Conservation (phyloP, 2,888 invertebrate species). For the Myopa testacea region DNA sequence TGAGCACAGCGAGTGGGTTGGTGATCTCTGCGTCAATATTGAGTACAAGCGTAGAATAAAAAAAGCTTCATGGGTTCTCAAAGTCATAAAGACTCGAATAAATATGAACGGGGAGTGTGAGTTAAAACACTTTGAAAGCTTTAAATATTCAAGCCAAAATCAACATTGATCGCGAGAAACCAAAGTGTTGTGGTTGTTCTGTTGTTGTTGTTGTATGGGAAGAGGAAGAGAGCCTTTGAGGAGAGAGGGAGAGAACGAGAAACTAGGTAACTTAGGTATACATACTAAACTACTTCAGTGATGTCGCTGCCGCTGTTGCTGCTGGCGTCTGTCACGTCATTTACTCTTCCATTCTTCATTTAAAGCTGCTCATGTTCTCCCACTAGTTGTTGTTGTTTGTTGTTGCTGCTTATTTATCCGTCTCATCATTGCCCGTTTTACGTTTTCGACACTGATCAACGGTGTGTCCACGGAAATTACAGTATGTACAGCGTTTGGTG, state of each 20-base stretch:
- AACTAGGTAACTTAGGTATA: not conserved
- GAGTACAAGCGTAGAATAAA: not conserved
- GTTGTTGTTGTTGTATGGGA: not conserved
- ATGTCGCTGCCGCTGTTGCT: conserved; percentile 1
- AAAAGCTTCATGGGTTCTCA: not conserved
- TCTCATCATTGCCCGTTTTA: conserved; percentile 26
- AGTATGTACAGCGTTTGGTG: conserved; percentile 59
- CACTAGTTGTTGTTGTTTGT: not conserved
- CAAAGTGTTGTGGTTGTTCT: not conserved
- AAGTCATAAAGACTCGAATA: not conserved
- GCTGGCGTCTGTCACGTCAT: not conserved
- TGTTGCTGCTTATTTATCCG: conserved; percentile 7
- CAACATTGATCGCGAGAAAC: not conserved
- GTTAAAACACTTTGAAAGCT: not conserved
- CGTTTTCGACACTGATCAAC: conserved; percentile 60
- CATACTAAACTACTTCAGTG: not conserved
- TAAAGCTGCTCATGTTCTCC: not conserved
- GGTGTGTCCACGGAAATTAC: conserved; percentile 63
- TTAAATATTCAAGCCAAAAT: not conserved
- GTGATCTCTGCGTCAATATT: not conserved
- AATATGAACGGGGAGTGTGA: not conserved
- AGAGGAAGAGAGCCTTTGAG: not conserved
- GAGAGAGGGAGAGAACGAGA: not conserved
- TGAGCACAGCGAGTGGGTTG: conserved; percentile 33
- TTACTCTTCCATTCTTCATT: not conserved